phyloP scores from a whole-genome alignment of 2,797 vertebrate genomes.

The Melanotaenia trifasciata region DNA sequence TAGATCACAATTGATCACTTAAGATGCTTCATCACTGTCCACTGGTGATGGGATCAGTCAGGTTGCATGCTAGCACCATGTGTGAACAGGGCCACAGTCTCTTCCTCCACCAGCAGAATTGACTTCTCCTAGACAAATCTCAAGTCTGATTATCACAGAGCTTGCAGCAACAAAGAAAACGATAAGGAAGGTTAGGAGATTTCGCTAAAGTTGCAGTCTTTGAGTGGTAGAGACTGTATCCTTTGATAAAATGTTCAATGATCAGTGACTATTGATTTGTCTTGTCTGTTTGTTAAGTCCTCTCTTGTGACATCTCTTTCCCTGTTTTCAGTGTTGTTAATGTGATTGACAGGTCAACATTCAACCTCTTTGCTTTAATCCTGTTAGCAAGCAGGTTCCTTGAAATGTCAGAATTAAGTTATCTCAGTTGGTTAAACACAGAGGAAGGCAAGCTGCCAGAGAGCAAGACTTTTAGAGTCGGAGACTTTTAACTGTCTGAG shows the following conservation, averaged over 20 bases:
- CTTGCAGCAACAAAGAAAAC: conserved; percentile 21
- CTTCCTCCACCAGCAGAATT: conserved; percentile 5
- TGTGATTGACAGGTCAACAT: neutral
- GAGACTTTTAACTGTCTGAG: neutral
- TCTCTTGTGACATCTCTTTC: neutral
- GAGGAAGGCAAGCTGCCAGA: neutral
- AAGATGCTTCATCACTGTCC: neutral
- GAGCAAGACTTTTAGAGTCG: neutral
- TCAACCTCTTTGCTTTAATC: conserved; percentile 14
- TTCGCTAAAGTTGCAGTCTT: conserved; percentile 9
- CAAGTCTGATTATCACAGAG: conserved; percentile 30
- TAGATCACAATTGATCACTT: neutral
- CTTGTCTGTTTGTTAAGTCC: conserved; percentile 6
- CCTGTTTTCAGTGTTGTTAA: neutral
- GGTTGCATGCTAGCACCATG: neutral
- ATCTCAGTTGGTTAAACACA: neutral
- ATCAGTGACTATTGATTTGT: conserved; percentile 41
- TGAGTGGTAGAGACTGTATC: conserved; percentile 6
- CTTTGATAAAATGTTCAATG: conserved; percentile 42
- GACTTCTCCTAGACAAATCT: conserved; percentile 29
- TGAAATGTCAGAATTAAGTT: conserved; percentile 1
- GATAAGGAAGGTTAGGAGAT: conserved; percentile 5
- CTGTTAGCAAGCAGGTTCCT: conserved; percentile 9
- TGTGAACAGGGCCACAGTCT: neutral
- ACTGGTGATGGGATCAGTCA: neutral